Percentiles rank a stretch among this genome's conserved stretches.
Evolutionary conservation across 2,797 vertebrate species (phyloP).

Genomic region (Clarias pachynema): DNA sequence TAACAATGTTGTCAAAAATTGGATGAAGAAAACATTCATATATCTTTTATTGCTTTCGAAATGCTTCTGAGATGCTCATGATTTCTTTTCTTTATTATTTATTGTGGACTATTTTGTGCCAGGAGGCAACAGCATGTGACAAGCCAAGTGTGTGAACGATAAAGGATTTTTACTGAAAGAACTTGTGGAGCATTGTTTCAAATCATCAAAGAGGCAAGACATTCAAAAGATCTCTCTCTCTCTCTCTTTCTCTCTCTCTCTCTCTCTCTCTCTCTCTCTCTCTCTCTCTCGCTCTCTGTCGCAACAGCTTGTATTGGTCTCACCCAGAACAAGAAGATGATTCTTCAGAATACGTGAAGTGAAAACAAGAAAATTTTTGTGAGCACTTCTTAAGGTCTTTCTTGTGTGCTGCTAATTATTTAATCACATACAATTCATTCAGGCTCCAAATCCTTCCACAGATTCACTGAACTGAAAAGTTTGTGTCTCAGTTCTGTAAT

Average conservation of each 20-base stretch:
- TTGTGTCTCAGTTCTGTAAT: not conserved
- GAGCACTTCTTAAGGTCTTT: not conserved
- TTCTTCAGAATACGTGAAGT: not conserved
- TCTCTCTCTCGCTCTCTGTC: conserved; percentile 1
- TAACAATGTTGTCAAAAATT: conserved; percentile 4
- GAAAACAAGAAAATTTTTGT: conserved; percentile 1
- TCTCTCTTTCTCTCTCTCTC: conserved; percentile 4
- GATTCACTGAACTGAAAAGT: not conserved
- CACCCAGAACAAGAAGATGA: conserved; percentile 2
- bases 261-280: not conserved
- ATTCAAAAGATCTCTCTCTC: conserved; percentile 3
- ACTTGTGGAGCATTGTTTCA: conserved; percentile 21
- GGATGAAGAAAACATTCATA: not conserved
- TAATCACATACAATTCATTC: not conserved
- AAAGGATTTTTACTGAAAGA: conserved; percentile 13
- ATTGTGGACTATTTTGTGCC: conserved; percentile 21
- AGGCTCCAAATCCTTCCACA: conserved; percentile 1
- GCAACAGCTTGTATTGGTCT: not conserved
- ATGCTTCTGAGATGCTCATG: not conserved
- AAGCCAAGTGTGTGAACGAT: conserved; percentile 15
- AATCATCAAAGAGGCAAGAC: conserved; percentile 19
- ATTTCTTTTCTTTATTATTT: conserved; percentile 8
- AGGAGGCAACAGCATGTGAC: conserved; percentile 23
- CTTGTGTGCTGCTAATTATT: not conserved
- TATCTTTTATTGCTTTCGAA: conserved; percentile 11